phyloP scores from a whole-genome alignment of 30 jellyfish, hydroid and myxozoan genomes.

The Aurelia sp. region DNA sequence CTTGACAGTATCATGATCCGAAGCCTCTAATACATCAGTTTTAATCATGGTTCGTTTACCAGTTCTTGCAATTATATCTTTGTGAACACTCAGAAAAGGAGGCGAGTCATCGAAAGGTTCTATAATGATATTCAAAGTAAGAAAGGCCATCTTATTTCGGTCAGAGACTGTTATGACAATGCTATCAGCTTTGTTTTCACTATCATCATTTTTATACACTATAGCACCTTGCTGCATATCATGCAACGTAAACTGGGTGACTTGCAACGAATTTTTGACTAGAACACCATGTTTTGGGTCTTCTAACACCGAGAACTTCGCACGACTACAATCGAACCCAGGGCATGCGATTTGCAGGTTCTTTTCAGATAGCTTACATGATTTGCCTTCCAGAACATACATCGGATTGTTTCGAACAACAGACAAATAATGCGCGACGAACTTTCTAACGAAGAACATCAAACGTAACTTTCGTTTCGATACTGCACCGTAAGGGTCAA shows the following conservation, averaged over 20 bases:
- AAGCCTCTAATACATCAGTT: constrained; percentile 29
- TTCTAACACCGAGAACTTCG: constrained; percentile 36
- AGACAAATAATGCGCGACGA: constrained; percentile 37
- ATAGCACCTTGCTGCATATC: constrained; percentile 11
- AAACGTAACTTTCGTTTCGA: constrained; percentile 44
- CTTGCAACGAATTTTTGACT: not conserved
- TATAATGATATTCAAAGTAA: constrained; percentile 25
- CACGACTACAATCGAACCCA: constrained; percentile 37
- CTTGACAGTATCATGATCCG: constrained; percentile 50
- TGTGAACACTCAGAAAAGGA: constrained; percentile 55
- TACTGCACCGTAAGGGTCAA: constrained; percentile 32
- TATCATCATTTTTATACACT: constrained; percentile 47
- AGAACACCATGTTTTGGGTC: constrained; percentile 53
- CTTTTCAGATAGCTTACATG: constrained; percentile 2
- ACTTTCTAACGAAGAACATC: constrained; percentile 43
- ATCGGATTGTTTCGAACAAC: constrained; percentile 48
- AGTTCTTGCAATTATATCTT: constrained; percentile 28
- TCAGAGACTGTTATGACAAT: constrained; percentile 38
- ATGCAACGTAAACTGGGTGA: constrained; percentile 23
- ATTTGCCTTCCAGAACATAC: constrained; percentile 56
- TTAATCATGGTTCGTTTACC: constrained; percentile 22
- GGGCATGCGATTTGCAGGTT: constrained; percentile 42
- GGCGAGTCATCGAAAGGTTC: constrained; percentile 74
- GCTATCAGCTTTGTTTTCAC: constrained; percentile 51
- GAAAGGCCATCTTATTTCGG: constrained; percentile 45